Conservation (phyloP, 2,888 invertebrate genomes). For the Eledona agricola region DNA sequence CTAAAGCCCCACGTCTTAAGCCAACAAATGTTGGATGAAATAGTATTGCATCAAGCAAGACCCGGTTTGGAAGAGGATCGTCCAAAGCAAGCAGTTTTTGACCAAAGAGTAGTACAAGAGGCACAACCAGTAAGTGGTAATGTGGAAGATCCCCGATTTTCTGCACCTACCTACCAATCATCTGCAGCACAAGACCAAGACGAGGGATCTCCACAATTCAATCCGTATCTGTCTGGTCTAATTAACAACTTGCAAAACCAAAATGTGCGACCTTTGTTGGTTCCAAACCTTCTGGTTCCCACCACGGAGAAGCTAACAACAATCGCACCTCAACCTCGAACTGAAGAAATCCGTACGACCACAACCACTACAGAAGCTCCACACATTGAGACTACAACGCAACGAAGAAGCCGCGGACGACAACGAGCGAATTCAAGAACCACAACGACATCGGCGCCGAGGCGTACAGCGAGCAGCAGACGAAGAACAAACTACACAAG, state of each 20-base stretch:
- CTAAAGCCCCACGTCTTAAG: constrained; percentile 36
- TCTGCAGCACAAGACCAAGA: too few relatives aligned
- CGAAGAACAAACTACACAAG: constrained; percentile 58
- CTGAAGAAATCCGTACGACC: constrained; percentile 44
- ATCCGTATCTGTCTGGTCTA: constrained; percentile 66
- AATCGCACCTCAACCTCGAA: constrained; percentile 4
- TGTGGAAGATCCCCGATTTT: constrained; percentile 4
- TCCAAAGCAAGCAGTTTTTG: too few relatives aligned
- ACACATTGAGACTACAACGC: constrained; percentile 56
- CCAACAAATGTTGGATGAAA: constrained; percentile 38
- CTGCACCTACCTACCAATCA: constrained; percentile 28
- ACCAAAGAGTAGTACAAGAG: constrained; percentile 43
- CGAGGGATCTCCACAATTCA: neutral
- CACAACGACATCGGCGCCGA: constrained; percentile 58
- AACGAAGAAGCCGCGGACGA: constrained; percentile 64
- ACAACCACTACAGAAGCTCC: constrained; percentile 61
- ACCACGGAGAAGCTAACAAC: constrained; percentile 44
- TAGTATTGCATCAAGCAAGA: neutral
- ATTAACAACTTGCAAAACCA: constrained; percentile 70
- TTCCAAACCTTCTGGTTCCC: constrained; percentile 56
- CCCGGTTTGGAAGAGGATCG: too few relatives aligned
- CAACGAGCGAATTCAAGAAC: constrained; percentile 60
- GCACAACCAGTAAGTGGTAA: constrained; percentile 51
- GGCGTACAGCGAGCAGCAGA: constrained; percentile 58
- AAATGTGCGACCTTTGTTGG: constrained; percentile 56